Percentiles rank a stretch among this genome's conserved stretches.
phyloP scores from a whole-genome alignment of 2,113 vertebrate species.

The Dipodomys merriami region DNA sequence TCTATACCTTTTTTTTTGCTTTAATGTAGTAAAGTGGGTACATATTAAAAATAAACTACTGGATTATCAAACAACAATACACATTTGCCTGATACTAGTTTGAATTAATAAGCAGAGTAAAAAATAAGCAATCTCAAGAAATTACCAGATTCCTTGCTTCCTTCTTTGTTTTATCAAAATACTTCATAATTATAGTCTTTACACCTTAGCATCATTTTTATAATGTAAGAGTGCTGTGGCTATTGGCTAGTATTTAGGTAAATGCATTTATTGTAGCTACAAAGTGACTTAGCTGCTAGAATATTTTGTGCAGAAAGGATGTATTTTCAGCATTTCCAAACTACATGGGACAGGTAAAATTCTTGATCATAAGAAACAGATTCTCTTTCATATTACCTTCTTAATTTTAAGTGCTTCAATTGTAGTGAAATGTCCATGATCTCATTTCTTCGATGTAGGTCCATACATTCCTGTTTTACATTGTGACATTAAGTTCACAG shows the following conservation, averaged over 20 bases:
- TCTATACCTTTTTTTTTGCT: conserved; percentile 37
- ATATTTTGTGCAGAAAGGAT: conserved; percentile 2
- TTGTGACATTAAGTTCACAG: not conserved
- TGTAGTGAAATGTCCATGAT: not conserved
- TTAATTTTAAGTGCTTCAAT: not conserved
- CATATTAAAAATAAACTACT: not conserved
- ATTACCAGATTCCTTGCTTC: not conserved
- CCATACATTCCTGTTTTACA: not conserved
- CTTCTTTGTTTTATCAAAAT: conserved; percentile 32
- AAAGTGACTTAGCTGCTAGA: not conserved
- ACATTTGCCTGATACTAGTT: not conserved
- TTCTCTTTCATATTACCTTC: conserved; percentile 2
- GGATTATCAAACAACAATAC: not conserved
- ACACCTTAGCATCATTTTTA: not conserved
- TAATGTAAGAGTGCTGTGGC: not conserved
- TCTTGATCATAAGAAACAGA: not conserved
- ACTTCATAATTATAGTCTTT: conserved; percentile 33
- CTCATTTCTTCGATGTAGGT: not conserved
- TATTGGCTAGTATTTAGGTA: conserved; percentile 38
- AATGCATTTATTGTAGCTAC: not conserved
- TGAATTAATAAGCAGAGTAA: conserved; percentile 7
- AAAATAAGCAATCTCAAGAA: not conserved
- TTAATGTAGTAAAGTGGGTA: not conserved
- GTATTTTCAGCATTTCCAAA: conserved; percentile 42
- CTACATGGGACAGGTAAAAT: not conserved